Evolutionary conservation across 2,888 invertebrate species (phyloP), one percentile per base, ranked within the genome.

Genomic region (Cheilosia urbana): DNA sequence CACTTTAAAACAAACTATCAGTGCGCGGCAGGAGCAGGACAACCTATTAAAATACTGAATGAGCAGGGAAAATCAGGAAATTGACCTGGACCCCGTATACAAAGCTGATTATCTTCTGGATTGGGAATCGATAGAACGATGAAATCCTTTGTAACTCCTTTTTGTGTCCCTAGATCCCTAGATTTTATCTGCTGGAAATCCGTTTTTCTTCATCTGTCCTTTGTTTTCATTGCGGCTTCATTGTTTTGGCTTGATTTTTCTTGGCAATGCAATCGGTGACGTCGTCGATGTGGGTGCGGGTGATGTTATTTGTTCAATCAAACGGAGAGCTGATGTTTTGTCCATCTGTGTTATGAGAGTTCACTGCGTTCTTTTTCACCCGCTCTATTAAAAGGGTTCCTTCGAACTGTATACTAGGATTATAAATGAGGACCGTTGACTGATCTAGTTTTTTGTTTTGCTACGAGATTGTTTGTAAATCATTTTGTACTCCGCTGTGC

Each of bases 41-140:
- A 73, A 84, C 47, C 75, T 51, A 80, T 76, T 84, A 47, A 71
- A 79, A 71, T 42, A 66, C 57, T 47, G 65, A 65, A 57, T 45
- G 51, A 37, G 51, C 19, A 24, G 47, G 42, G 55, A 62, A 37
- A 42, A 45, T 53, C 24, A 63, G 69, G 62, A 75, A 75, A 76
- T 66, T 76, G 84, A 75, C 65, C 84, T 66, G 58, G 80, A 75
- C 75, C 53, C 13, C 53, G 63, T 49, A 76, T 73, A 80, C 66
- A 84, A 75, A 76, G 84, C 84, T 84, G 80, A 76, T 80, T 84
- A 84, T 76, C 75, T 75, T 65, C 80, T 71, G 80, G 75, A 84
- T 79, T 84, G 75, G 65, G 60, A 84, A 84, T 84, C 75, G 84
- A 84, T 80, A 65, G 80, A 84, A 84, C 71, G 71, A 65, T 34